phyloP scores from a whole-genome alignment of 2,113 vertebrate genomes.

The Onychostruthus taczanowskii region DNA sequence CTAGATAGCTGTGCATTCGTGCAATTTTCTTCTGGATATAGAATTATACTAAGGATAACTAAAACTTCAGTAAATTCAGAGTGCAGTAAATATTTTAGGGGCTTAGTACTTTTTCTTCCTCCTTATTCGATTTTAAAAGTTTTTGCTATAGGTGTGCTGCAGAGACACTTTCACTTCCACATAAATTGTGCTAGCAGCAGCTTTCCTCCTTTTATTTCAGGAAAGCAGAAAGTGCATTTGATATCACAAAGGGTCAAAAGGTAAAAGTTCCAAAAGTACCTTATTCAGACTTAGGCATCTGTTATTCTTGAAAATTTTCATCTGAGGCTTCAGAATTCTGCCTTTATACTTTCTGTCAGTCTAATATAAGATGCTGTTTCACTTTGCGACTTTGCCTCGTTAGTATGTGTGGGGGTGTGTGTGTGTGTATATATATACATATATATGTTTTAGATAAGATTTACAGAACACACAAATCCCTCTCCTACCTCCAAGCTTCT shows the following conservation, averaged over 20 bases:
- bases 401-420: not conserved
- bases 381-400: not conserved
- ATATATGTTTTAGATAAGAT: not conserved
- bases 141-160: not conserved
- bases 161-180: not conserved
- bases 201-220: constrained; percentile 4
- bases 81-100: not conserved
- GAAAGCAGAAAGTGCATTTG: not conserved
- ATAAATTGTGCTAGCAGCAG: not conserved
- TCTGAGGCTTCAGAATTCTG: not conserved
- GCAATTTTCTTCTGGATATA: not conserved
- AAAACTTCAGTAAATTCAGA: not conserved
- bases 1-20: not conserved
- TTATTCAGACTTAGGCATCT: not conserved
- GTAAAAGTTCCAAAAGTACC: not conserved
- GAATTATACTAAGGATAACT: not conserved
- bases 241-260: not conserved
- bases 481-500: not conserved
- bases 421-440: accelerated
- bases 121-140: not conserved
- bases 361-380: not conserved
- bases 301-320: constrained; percentile 3
- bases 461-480: not conserved
- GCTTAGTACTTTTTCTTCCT: not conserved
- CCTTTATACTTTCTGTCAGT: not conserved